Evolutionary conservation across 2,797 vertebrate genomes (phyloP).

Genomic region (Gallinago solitaria): DNA sequence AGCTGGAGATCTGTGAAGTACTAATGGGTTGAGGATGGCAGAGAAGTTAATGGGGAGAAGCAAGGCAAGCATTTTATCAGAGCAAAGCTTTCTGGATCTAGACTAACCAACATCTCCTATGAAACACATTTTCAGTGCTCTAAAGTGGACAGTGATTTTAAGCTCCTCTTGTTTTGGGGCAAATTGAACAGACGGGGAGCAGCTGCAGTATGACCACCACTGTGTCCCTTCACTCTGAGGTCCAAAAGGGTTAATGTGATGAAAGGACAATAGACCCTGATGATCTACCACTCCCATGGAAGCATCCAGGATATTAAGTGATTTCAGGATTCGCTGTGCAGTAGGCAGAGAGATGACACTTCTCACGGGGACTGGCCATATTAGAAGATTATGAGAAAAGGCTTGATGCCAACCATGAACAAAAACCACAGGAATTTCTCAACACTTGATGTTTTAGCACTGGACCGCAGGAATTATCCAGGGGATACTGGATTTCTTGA

Average conservation of each 20-base stretch:
- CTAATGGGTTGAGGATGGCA: neutral
- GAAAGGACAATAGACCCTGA: neutral
- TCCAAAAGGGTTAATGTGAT: neutral
- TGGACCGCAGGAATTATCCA: neutral
- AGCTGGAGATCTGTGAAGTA: neutral
- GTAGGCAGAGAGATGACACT: neutral
- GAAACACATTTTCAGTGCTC: neutral
- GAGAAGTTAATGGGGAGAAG: neutral
- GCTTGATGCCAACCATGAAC: neutral
- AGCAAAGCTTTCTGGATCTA: neutral
- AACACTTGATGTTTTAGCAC: neutral
- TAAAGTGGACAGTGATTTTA: neutral
- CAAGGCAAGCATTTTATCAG: neutral
- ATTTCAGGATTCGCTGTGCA: neutral
- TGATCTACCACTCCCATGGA: neutral
- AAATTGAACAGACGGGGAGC: neutral
- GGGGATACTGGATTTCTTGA: neutral
- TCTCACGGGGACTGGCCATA: neutral
- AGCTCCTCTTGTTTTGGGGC: neutral
- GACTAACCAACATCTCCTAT: neutral
- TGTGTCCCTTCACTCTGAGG: neutral
- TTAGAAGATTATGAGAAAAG: neutral
- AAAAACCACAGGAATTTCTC: neutral
- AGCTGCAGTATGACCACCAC: neutral
- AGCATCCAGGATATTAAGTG: neutral